Conservation (phyloP, 2,113 vertebrate genomes). For the Phylloscopus trochiloides region DNA sequence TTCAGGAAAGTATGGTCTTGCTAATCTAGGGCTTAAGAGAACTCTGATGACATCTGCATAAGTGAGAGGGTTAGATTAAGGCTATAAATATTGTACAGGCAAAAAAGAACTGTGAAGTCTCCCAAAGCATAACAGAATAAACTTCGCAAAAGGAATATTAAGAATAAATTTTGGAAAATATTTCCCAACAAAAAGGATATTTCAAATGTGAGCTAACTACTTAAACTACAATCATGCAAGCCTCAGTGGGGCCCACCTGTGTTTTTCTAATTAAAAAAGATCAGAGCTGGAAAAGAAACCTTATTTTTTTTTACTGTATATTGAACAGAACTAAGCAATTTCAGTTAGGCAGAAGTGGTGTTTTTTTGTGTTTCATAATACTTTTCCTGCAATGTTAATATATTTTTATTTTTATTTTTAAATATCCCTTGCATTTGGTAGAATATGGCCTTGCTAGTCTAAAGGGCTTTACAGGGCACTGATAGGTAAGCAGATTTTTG, state of each 20-base stretch:
- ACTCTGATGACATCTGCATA: not conserved
- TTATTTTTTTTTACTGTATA: not conserved
- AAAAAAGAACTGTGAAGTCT: not conserved
- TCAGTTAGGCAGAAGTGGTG: not conserved
- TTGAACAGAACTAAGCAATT: not conserved
- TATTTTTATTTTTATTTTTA: not conserved
- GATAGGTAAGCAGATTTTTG: not conserved
- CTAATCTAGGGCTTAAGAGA: constrained; percentile 29
- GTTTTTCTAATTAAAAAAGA: not conserved
- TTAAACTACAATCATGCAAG: not conserved
- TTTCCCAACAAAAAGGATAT: not conserved
- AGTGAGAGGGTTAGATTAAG: constrained; percentile 23
- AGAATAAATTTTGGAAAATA: not conserved
- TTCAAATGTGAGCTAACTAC: not conserved
- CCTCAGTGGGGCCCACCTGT: not conserved
- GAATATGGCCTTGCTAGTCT: not conserved
- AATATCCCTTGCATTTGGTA: not conserved
- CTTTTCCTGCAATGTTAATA: not conserved
- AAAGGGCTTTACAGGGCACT: not conserved
- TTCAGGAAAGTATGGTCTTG: not conserved
- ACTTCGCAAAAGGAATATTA: not conserved
- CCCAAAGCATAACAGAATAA: not conserved
- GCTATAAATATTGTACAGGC: constrained; percentile 15
- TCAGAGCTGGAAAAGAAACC: not conserved
- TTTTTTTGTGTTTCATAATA: not conserved